Evolutionary conservation across 1,140 invertebrate genomes (phyloP), one percentile per base, ranked within the genome.

Genomic region (Neodiprion fabricii): DNA sequence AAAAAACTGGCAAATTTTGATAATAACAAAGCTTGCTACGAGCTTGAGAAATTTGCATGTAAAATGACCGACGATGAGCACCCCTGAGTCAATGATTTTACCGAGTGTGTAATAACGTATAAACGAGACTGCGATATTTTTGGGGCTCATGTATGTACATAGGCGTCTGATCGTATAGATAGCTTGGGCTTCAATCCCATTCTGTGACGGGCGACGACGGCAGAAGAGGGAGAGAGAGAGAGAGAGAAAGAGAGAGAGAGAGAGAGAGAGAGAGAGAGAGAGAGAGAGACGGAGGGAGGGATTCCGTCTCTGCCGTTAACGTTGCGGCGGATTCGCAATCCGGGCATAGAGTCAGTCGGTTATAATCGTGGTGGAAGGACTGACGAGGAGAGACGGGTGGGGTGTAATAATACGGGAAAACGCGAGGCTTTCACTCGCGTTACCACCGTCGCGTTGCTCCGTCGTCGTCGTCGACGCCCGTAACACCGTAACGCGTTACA

Each of bases 401-500:
- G 53, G 53, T 61, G 53, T 61, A 61, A 61, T 61, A 17, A 61
- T 61, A 61, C 53, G 11, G 53, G 53, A 61, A 61, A 5, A 40
- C 28, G 5, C 28, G 28, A 5, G 28, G 28, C 53, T 61, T 61
- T 61, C 28, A 40, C 53, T 14, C 0, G n/a, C 53, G 28, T 40
- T 61, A 12, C n/a, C 53, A 14, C 53, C 53, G 53, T 61, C 53
- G 11, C n/a, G 28, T 77, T 72, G 76, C 76, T 75, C 80, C 79
- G 81, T 79, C 83, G 78, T 79, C 83, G 78, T 14, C 61, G 61
- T 17, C 61, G 17, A 40, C 28, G 28, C 28, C 28, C 28, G 28
- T 40, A 40, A 40, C 28, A 40, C 28, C 28, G 5, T 40, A 40
- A 40, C 5, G 5, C 28, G 28, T 40, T 40, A 40, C 1, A 40